These are phyloP conservation scores for Orius insidiosus DNA, from an alignment of 1,140 invertebrate species.

Conservation along the genomic window DNA sequence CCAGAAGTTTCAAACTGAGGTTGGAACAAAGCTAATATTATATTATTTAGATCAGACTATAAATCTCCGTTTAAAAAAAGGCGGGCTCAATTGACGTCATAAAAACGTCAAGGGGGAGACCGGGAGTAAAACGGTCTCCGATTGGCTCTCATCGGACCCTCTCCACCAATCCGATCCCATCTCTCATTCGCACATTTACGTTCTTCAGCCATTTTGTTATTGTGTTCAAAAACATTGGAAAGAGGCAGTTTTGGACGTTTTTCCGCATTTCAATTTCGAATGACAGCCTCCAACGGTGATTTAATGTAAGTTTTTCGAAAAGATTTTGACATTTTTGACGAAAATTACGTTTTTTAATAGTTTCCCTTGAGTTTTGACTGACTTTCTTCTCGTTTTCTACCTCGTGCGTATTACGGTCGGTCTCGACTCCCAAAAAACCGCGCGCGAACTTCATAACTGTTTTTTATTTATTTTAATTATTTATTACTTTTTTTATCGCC, in stretches of 20 bases:
- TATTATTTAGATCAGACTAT: too few relatives aligned
- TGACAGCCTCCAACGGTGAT: slow-evolving; percentile 11
- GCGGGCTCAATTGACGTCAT: too few relatives aligned
- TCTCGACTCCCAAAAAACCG: slow-evolving; percentile 14
- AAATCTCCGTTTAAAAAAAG: too few relatives aligned
- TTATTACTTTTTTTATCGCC: too few relatives aligned
- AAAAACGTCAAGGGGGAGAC: too few relatives aligned
- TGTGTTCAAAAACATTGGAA: slow-evolving; percentile 19
- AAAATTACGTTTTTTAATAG: neutral
- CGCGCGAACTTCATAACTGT: slow-evolving; percentile 18
- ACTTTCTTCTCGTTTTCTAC: neutral
- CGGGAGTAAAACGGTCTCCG: neutral
- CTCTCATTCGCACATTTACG: neutral
- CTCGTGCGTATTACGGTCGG: slow-evolving; percentile 12
- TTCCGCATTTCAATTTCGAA: slow-evolving; percentile 11
- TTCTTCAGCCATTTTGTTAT: slow-evolving; percentile 20
- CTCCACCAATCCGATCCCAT: neutral
- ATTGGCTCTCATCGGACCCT: neutral
- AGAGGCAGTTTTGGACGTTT: slow-evolving; percentile 15
- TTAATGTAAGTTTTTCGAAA: slow-evolving; percentile 16
- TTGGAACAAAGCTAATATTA: too few relatives aligned
- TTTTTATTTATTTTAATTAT: neutral
- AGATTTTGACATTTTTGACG: neutral
- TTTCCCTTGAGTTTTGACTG: neutral
- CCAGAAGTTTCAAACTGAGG: too few relatives aligned